phyloP scores from a whole-genome alignment of 2,888 invertebrate species.

The Stegophylla sp. region DNA sequence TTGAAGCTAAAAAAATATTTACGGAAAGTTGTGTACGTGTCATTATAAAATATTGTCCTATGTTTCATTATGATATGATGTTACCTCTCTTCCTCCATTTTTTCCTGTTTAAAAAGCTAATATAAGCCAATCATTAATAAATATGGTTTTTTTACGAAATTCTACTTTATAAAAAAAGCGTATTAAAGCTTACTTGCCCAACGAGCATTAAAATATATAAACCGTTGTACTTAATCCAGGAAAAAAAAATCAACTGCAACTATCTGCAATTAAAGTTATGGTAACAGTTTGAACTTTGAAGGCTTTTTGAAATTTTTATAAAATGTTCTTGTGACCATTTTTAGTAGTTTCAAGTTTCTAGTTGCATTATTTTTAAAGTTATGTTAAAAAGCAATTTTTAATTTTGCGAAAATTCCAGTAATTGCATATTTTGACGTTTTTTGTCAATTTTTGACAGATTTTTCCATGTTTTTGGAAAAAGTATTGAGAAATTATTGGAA shows the following conservation, averaged over 20 bases:
- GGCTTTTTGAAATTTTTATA: too few relatives aligned
- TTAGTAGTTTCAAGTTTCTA: too few relatives aligned
- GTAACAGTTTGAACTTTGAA: neutral
- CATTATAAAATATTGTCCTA: constrained; percentile 7
- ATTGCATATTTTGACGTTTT: too few relatives aligned
- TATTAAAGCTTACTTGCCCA: constrained; percentile 3
- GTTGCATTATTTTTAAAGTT: too few relatives aligned
- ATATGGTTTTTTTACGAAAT: neutral
- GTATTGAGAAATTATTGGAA: too few relatives aligned
- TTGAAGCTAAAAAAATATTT: neutral
- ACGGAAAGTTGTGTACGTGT: neutral
- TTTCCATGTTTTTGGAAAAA: too few relatives aligned
- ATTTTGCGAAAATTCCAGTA: too few relatives aligned
- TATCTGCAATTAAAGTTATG: constrained; percentile 1
- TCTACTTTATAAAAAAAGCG: neutral
- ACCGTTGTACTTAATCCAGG: neutral
- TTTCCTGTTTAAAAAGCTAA: neutral
- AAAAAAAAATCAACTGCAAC: neutral
- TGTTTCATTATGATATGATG: constrained; percentile 7
- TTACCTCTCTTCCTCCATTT: neutral
- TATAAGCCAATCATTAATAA: constrained; percentile 1
- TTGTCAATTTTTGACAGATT: too few relatives aligned
- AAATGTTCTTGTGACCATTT: too few relatives aligned
- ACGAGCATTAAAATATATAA: neutral
- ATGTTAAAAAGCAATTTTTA: too few relatives aligned